A percentile compares a stretch with the other conserved stretches of the same genome.
Conservation (phyloP, 2,888 invertebrate genomes). For the Rhimphoctona megacephalus region DNA sequence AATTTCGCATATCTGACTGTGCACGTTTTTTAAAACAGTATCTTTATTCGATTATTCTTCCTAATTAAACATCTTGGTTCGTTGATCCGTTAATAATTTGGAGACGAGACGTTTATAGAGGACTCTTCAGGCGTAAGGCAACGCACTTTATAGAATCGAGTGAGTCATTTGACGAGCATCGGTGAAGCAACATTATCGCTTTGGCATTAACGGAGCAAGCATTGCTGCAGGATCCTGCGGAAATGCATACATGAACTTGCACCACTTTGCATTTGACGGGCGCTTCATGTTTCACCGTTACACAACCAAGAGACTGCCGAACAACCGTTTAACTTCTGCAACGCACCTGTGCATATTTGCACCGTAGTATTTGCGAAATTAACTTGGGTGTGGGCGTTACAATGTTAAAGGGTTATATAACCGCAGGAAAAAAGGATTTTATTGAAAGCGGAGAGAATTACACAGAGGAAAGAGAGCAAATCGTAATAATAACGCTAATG, state of each 20-base stretch:
- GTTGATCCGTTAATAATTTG: no score
- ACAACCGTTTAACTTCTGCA: constrained; percentile 14
- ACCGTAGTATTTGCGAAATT: constrained; percentile 23
- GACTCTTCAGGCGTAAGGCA: neutral
- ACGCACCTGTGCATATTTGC: constrained; percentile 34
- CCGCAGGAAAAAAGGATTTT: constrained; percentile 42
- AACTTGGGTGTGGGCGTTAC: constrained; percentile 22
- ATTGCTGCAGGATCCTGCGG: constrained; percentile 7
- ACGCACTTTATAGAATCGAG: neutral
- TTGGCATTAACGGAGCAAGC: constrained; percentile 14
- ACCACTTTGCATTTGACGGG: constrained; percentile 47
- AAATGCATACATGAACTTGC: constrained; percentile 16
- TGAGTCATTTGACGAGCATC: neutral
- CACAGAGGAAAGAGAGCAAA: constrained; percentile 63
- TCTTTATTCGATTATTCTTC: neutral
- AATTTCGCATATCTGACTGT: neutral
- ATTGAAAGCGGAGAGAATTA: constrained; percentile 57
- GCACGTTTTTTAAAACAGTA: neutral
- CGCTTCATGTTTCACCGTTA: constrained; percentile 10
- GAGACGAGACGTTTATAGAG: no score
- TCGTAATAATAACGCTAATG: constrained; percentile 43
- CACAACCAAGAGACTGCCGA: neutral
- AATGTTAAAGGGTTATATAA: neutral
- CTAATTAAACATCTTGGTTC: no score
- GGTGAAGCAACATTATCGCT: constrained; percentile 18